phyloP scores from a whole-genome alignment of 2,797 vertebrate species.

The Morelia viridis region DNA sequence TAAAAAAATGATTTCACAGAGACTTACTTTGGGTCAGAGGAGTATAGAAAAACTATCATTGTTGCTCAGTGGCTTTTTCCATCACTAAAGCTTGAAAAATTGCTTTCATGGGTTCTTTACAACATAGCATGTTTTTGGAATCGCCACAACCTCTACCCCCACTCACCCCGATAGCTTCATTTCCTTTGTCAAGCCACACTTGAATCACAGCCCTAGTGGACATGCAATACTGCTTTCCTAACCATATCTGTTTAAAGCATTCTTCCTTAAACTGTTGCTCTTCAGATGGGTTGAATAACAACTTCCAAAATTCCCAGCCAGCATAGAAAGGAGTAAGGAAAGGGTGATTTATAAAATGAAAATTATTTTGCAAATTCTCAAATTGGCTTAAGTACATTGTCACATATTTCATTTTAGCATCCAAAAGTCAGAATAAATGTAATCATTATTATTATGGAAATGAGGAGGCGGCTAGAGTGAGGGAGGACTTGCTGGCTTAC shows the following conservation, averaged over 20 bases:
- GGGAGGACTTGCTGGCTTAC: background rate
- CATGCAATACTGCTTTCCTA: constrained; percentile 38
- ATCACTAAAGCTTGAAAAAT: constrained; percentile 17
- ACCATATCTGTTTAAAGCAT: constrained; percentile 40
- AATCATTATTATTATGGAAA: background rate
- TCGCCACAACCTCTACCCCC: background rate
- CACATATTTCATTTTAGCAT: background rate
- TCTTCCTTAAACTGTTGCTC: background rate
- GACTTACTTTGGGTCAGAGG: constrained; percentile 13
- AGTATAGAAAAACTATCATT: constrained; percentile 28
- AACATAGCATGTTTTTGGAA: background rate
- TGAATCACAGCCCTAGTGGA: constrained; percentile 8
- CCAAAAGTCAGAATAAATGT: constrained; percentile 3
- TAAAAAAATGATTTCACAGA: constrained; percentile 32
- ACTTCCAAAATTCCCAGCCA: background rate
- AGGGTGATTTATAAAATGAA: background rate
- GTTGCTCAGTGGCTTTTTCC: background rate
- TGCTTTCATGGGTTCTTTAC: constrained; percentile 27
- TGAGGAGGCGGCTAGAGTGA: background rate
- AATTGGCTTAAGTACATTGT: background rate
- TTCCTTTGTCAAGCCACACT: constrained; percentile 30
- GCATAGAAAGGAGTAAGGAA: background rate
- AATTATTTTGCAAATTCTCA: constrained; percentile 3
- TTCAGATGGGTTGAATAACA: background rate
- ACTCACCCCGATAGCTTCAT: background rate